Evolutionary conservation across 2,113 vertebrate species (phyloP), one percentile per base, ranked within the genome.

Genomic region (Ochotona princeps): DNA sequence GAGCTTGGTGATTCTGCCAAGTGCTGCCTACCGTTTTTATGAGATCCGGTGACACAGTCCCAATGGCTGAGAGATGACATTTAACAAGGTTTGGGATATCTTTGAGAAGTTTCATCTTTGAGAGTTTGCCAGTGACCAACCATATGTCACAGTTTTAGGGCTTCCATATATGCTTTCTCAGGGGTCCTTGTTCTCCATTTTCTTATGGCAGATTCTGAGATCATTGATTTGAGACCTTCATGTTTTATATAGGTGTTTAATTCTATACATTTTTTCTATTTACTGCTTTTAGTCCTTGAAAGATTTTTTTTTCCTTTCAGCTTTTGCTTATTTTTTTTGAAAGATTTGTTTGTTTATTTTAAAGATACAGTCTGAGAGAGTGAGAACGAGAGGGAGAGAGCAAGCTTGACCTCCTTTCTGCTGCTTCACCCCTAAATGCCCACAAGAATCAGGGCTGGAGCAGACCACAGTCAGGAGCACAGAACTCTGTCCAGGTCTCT

Each of bases 1-100:
- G 66, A 49, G 38, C 60, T 74, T 79, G 26, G 44, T 30, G 38
- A 74, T 94, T 91, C 67, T 92, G 74, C 86, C 81, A 91, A 81
- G 28, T 92, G 61, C 89, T 76, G 38, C 49, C 57, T 78, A 5
- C 49, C 1, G 54, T 87, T 30, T 72, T 78, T 66, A 28, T 90
- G 51, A 95, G 90, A 70, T 61, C 47, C 63, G 7, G 79, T 80
- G 44, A 61, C 35, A 54, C 7, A 80, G 75, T 74, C 57, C 84
- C 28, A 44, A 0, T 79, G 51, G 26, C 75, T 70, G 21, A 44
- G 8, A 7, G 18, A 44, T 86, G 78, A 26, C 81, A 44, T 74
- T 87, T 75, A 94, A 60, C 57, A 88, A 75, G 10, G 20, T 28
- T 81, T 84, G 67, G 38, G 72, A 28, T 78, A 13, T 87, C 51